phyloP scores from a whole-genome alignment of 2,797 vertebrate species.

The Coregonus sp. region DNA sequence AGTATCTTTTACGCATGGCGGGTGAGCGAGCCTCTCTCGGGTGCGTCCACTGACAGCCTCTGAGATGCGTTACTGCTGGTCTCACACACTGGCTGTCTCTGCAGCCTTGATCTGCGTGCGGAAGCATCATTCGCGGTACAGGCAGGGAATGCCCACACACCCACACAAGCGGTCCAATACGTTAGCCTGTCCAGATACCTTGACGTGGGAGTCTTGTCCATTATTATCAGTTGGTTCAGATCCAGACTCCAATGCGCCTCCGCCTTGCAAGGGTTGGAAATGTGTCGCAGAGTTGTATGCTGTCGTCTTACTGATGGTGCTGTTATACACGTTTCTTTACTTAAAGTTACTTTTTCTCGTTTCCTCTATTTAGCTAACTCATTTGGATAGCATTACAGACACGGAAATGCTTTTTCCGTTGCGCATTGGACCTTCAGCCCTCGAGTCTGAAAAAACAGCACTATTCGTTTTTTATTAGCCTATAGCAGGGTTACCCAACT shows the following conservation, averaged over 20 bases:
- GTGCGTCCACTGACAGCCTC: too few relatives aligned
- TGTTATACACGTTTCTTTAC: slow-evolving; percentile 54
- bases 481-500: too few relatives aligned
- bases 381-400: slow-evolving; percentile 7
- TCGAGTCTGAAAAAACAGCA: too few relatives aligned
- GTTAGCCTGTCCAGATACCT: too few relatives aligned
- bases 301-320: slow-evolving; percentile 1
- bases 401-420: slow-evolving; percentile 1
- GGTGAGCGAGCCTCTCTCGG: slow-evolving; percentile 58
- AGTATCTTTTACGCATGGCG: slow-evolving; percentile 70
- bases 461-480: too few relatives aligned
- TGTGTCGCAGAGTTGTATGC: slow-evolving; percentile 31
- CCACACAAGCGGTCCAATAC: slow-evolving; percentile 17
- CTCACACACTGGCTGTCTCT: slow-evolving; percentile 62
- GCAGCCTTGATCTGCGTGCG: slow-evolving; percentile 70
- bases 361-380: too few relatives aligned
- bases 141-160: slow-evolving; percentile 56
- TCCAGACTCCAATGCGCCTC: slow-evolving; percentile 26
- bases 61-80: slow-evolving; percentile 10
- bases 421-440: too few relatives aligned
- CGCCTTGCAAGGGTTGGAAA: slow-evolving; percentile 15
- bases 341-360: too few relatives aligned
- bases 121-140: slow-evolving; percentile 20
- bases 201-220: slow-evolving; percentile 7
- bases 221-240: slow-evolving; percentile 38